phyloP scores from a whole-genome alignment of 1,140 invertebrate species.

The Mamestra configurata region DNA sequence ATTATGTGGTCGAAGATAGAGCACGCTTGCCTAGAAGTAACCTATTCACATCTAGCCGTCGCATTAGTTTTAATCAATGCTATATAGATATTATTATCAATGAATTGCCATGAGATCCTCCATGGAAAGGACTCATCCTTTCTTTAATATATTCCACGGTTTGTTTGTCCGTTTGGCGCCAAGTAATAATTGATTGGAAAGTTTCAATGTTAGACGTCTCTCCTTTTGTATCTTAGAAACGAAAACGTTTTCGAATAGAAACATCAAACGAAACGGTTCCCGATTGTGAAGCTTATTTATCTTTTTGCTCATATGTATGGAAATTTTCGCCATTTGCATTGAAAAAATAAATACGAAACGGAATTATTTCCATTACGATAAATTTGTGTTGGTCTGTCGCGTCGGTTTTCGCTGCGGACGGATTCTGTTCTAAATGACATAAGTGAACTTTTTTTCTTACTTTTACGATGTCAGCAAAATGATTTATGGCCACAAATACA shows the following conservation, averaged over 20 bases:
- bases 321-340: not conserved
- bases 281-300: not conserved
- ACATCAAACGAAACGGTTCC: not conserved
- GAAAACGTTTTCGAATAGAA: not conserved
- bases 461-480: not conserved
- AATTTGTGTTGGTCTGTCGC: not conserved
- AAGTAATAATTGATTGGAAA: no score
- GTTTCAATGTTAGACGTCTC: no score
- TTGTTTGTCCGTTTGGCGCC: no score
- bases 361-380: not conserved
- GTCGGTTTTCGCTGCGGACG: not conserved
- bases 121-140: no score
- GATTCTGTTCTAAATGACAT: not conserved
- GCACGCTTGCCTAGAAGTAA: no score
- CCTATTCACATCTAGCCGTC: no score
- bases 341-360: slow-evolving; percentile 11
- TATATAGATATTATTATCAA: no score
- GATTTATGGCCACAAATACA: not conserved
- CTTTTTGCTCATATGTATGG: slow-evolving; percentile 13
- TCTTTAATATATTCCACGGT: no score
- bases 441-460: not conserved
- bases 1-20: no score
- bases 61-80: no score
- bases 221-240: no score
- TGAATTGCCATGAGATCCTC: no score